Evolutionary conservation across 2,888 invertebrate genomes (phyloP).

Genomic region (Tuta absoluta): DNA sequence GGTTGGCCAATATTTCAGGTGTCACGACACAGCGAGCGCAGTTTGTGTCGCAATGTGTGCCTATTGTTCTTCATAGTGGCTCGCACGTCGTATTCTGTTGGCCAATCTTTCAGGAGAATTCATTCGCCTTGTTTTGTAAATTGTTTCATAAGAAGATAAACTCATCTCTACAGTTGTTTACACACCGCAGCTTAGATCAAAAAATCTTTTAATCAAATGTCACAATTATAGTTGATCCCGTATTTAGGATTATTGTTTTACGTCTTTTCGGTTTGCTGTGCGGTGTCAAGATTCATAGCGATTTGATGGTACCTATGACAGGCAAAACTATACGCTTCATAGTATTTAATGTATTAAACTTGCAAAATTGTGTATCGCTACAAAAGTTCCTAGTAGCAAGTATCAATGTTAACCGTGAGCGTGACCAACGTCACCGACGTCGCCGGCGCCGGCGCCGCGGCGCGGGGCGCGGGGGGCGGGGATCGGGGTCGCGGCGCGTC

Average conservation of each 20-base stretch:
- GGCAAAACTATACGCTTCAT: too few species aligned
- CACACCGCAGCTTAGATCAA: too few species aligned
- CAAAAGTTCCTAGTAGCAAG: neutral
- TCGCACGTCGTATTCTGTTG: neutral
- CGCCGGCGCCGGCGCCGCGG: slow-evolving; percentile 36
- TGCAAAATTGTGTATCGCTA: neutral
- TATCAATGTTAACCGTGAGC: neutral
- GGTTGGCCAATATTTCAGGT: slow-evolving; percentile 18
- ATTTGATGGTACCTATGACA: too few species aligned
- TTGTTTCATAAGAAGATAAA: too few species aligned
- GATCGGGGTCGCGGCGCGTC: slow-evolving; percentile 33
- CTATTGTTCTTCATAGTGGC: neutral
- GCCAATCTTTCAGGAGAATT: neutral
- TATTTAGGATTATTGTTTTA: too few species aligned
- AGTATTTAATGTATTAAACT: neutral
- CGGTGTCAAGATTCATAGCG: too few species aligned
- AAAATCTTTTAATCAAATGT: too few species aligned
- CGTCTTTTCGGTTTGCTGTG: too few species aligned
- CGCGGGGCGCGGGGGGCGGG: slow-evolving; percentile 37
- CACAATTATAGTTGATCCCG: too few species aligned
- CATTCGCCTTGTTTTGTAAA: too few species aligned
- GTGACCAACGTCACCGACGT: neutral
- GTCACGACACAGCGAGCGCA: neutral
- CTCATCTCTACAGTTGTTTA: too few species aligned
- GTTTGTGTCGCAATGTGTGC: slow-evolving; percentile 1